Conservation (phyloP, 1,140 invertebrate genomes). For the Ylistrum balloti region DNA sequence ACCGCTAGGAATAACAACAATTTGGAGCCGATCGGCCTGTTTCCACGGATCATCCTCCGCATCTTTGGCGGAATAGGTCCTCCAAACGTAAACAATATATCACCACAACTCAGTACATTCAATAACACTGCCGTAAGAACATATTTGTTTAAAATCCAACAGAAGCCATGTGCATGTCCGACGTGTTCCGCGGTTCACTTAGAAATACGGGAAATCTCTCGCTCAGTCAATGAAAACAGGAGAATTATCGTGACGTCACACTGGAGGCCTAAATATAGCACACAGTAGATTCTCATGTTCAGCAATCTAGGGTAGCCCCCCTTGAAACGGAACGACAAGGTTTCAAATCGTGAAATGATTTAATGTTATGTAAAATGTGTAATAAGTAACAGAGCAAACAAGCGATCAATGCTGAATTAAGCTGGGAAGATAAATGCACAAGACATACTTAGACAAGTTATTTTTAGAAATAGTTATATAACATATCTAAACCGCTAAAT, state of each 20-base stretch:
- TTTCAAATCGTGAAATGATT: background rate
- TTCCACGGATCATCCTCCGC: background rate
- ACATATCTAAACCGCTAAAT: background rate
- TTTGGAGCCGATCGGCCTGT: slow-evolving; percentile 30
- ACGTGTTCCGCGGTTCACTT: slow-evolving; percentile 15
- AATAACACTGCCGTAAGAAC: background rate
- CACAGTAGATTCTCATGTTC: background rate
- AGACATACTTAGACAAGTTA: too few relatives aligned
- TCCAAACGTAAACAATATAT: background rate
- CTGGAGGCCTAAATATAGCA: background rate
- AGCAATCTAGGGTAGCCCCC: background rate
- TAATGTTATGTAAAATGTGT: slow-evolving; percentile 4
- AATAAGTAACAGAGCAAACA: background rate
- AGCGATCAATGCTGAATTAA: background rate
- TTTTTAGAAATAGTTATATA: background rate
- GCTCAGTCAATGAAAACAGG: slow-evolving; percentile 31
- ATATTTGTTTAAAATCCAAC: background rate
- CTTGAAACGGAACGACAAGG: background rate
- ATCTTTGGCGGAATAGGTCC: background rate
- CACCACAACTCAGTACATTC: slow-evolving; percentile 33
- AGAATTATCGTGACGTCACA: slow-evolving; percentile 19
- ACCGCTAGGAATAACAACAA: background rate
- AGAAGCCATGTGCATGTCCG: slow-evolving; percentile 5
- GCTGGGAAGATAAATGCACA: background rate
- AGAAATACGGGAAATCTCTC: slow-evolving; percentile 38